Conservation (phyloP, 2,113 vertebrate species). For the Gobio gobio region DNA sequence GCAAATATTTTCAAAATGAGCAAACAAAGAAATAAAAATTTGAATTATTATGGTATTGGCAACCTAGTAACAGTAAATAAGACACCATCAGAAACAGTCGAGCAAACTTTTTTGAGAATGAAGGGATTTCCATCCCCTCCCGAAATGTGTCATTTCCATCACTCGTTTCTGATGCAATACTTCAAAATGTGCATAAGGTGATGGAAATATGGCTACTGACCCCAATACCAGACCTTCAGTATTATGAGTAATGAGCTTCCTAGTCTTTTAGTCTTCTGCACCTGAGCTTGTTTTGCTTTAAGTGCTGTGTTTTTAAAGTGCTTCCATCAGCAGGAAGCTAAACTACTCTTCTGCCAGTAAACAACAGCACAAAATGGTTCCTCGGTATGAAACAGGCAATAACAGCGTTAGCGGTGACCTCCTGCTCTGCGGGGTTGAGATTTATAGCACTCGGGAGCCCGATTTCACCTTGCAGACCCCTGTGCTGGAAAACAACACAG, state of each 20-base stretch:
- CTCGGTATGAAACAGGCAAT: constrained; percentile 38
- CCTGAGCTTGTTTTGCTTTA: constrained; percentile 36
- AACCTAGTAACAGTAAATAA: too few relatives aligned
- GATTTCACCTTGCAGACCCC: background rate
- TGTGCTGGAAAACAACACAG: background rate
- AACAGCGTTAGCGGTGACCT: constrained; percentile 44
- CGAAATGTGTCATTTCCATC: too few relatives aligned
- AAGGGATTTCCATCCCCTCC: too few relatives aligned
- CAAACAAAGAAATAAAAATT: too few relatives aligned
- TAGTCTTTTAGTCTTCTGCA: background rate
- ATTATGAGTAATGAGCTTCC: background rate
- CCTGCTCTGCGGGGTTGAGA: constrained; percentile 26
- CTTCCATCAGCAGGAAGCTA: constrained; percentile 49
- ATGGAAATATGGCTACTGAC: background rate
- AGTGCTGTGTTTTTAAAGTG: constrained; percentile 47
- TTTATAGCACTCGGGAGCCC: constrained; percentile 36
- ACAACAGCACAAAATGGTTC: constrained; percentile 49
- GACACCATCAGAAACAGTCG: too few relatives aligned
- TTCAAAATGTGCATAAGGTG: too few relatives aligned
- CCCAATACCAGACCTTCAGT: background rate
- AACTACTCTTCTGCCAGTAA: constrained; percentile 47
- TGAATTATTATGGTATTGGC: too few relatives aligned
- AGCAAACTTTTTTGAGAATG: too few relatives aligned
- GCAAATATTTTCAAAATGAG: too few relatives aligned
- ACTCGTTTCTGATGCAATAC: too few relatives aligned